Evolutionary conservation across 2,797 vertebrate species (phyloP).

Genomic region (Peromyscus melanophrys): DNA sequence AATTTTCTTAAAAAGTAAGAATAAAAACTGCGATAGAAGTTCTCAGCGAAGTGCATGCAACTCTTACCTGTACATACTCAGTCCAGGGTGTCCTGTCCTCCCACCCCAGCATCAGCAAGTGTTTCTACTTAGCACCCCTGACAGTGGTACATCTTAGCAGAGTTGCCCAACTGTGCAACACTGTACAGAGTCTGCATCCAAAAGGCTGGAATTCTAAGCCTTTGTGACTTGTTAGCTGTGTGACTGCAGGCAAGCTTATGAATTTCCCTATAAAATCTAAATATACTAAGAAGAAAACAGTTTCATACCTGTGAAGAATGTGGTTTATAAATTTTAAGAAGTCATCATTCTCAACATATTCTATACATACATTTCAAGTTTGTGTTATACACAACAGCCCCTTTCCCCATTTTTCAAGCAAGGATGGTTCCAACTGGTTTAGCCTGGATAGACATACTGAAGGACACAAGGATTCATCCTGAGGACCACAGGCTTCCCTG

Average conservation of each 20-base stretch:
- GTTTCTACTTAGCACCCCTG: background rate
- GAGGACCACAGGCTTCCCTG: background rate
- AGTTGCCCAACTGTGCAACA: background rate
- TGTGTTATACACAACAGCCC: background rate
- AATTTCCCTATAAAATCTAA: background rate
- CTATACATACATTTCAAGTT: background rate
- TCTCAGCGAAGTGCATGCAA: background rate
- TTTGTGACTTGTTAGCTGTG: background rate
- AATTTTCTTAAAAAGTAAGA: background rate
- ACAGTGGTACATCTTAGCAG: too few relatives aligned
- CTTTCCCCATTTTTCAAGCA: background rate
- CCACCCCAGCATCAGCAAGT: background rate
- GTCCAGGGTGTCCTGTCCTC: too few relatives aligned
- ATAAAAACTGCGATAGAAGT: background rate
- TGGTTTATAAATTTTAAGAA: conserved; percentile 29
- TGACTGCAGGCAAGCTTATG: background rate
- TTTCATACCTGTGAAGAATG: background rate
- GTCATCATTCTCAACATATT: background rate
- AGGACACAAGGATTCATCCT: background rate
- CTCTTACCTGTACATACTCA: background rate
- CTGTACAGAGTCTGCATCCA: background rate
- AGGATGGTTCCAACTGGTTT: background rate
- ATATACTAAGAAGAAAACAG: background rate
- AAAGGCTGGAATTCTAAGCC: background rate
- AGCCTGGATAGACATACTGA: background rate